These are phyloP conservation scores for Caenorhabditis afra DNA, from an alignment of 2,888 invertebrate genomes.

Conservation along the genomic window DNA sequence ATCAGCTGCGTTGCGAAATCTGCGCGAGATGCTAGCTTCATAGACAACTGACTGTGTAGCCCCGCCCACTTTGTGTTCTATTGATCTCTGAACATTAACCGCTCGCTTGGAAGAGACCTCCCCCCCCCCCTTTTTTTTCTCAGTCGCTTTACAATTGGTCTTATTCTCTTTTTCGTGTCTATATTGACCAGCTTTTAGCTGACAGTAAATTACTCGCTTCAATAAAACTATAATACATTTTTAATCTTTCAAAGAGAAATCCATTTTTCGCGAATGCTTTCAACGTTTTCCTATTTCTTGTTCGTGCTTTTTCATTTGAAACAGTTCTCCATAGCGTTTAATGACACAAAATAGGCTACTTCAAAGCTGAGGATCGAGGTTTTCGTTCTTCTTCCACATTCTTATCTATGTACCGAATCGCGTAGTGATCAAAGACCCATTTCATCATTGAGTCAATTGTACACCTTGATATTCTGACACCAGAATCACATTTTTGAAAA, in stretches of 20 bases:
- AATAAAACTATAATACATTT: too few species aligned
- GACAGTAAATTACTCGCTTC: too few species aligned
- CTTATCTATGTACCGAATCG: constrained; percentile 35
- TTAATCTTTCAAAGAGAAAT: too few species aligned
- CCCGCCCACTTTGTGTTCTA: constrained; percentile 63
- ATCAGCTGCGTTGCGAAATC: constrained; percentile 41
- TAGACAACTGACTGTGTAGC: constrained; percentile 56
- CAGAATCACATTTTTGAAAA: too few species aligned
- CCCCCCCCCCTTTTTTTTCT: constrained; percentile 40
- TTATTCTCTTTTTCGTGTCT: constrained; percentile 27
- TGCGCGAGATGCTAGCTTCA: constrained; percentile 45
- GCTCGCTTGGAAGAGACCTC: constrained; percentile 60
- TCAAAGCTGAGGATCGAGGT: too few species aligned
- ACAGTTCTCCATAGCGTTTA: too few species aligned
- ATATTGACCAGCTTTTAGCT: constrained; percentile 35
- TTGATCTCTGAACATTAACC: constrained; percentile 67
- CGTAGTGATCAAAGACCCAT: constrained; percentile 37
- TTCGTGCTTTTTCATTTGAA: too few species aligned
- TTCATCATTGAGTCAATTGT: constrained; percentile 30
- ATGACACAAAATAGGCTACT: too few species aligned
- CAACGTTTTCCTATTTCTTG: too few species aligned
- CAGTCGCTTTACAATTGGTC: constrained; percentile 42
- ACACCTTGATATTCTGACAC: constrained; percentile 34
- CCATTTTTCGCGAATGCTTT: too few species aligned
- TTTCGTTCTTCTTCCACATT: background rate